Evolutionary conservation across 2,113 vertebrate species (phyloP), one percentile per base, ranked within the genome.

Genomic region (Prionailurus bengalensis): DNA sequence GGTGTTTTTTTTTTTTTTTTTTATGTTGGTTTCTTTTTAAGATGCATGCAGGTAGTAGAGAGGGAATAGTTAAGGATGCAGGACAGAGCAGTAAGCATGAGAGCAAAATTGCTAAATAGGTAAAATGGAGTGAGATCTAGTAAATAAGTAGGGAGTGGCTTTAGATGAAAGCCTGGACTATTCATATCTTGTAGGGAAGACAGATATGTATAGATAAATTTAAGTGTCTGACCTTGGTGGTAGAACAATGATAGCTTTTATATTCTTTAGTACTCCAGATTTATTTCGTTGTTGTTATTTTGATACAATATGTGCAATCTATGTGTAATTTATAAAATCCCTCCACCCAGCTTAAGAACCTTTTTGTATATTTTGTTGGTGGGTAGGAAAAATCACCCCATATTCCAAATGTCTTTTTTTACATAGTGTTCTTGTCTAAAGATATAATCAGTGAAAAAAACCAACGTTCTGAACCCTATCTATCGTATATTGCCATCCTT

Each of bases 251-350:
- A 55, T 71, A 87, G 45, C 36, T 66, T 97, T 92, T 79, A 31
- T 83, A 33, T 79, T 82, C 39, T 61, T 78, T 87, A 93, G 12
- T 97, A 71, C 14, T 89, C n/a, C 13, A 53, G 25, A 65, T 92
- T 97, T 95, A 58, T 92, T 97, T 94, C 85, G 23, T 78, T 53
- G 36, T 91, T 96, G 31, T 88, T 82, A 73, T 76, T 96, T 93
- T 97, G 70, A 95, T 12, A 96, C 48, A 92, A 48, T 76, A 17
- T 55, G 27, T 55, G 7, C 86, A 84, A 42, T 55, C 36, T 80
- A 42, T 70, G 39, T 74, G 21, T 93, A 96, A 88, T 71, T 95
- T 94, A 65, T 91, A 91, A 97, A 95, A 86, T 10, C 10, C 9
- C 6, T 84, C 45, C 33, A 92, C 11, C 39, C 78, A 86, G 21